These are phyloP conservation scores for Crematogaster levior DNA, from an alignment of 2,888 invertebrate genomes.

Conservation along the genomic window DNA sequence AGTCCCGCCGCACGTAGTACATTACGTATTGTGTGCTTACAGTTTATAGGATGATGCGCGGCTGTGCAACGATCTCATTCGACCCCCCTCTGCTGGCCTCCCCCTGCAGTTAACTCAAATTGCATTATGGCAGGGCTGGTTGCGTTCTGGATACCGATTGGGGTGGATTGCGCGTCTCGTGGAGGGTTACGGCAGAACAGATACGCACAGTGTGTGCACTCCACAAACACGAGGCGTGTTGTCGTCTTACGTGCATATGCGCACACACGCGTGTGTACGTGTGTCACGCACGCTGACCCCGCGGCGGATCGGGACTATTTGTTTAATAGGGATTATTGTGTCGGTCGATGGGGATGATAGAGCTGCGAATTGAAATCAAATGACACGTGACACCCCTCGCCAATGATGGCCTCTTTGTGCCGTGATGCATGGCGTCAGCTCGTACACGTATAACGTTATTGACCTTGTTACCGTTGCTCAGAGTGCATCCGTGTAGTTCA, in stretches of 20 bases:
- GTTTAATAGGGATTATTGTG: conserved; percentile 78
- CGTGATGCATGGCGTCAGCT: conserved; percentile 30
- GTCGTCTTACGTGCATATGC: conserved; percentile 44
- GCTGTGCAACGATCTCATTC: conserved; percentile 67
- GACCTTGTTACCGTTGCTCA: conserved; percentile 56
- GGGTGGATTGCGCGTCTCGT: conserved; percentile 57
- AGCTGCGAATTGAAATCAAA: conserved; percentile 75
- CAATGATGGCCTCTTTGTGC: conserved; percentile 62
- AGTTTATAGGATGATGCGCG: conserved; percentile 77
- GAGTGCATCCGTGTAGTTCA: conserved; percentile 28
- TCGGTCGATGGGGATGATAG: conserved; percentile 62
- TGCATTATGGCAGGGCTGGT: conserved; percentile 80
- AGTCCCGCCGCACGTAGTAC: conserved; percentile 70
- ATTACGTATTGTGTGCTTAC: conserved; percentile 78
- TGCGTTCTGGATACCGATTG: conserved; percentile 70
- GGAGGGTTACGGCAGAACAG: conserved; percentile 26
- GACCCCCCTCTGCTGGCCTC: conserved; percentile 42
- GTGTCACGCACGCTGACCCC: conserved; percentile 43
- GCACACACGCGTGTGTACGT: neutral
- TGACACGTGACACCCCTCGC: conserved; percentile 76
- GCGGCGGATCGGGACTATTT: conserved; percentile 68
- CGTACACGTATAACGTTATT: conserved; percentile 26
- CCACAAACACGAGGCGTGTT: conserved; percentile 56
- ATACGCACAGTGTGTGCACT: conserved; percentile 38
- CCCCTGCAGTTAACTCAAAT: conserved; percentile 83